phyloP scores from a whole-genome alignment of 1,140 invertebrate genomes.

The Ceratitis capitata region DNA sequence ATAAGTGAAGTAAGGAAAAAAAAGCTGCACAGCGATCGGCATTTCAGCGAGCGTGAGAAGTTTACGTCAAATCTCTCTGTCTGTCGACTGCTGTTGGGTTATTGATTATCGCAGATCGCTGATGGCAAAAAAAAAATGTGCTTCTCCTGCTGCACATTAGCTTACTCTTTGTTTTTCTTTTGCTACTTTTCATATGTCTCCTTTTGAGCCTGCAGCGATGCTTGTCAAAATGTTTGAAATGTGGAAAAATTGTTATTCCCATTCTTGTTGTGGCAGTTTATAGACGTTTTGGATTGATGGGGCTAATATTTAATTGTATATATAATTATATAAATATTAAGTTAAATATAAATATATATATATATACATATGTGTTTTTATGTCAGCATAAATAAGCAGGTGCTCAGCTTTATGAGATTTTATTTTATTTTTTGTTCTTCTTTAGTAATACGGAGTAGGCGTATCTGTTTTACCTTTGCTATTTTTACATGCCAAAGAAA shows the following conservation, averaged over 20 bases:
- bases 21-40: background rate
- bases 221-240: constrained; percentile 28
- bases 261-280: background rate
- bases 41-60: constrained; percentile 25
- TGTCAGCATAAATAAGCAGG: no score
- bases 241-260: background rate
- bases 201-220: background rate
- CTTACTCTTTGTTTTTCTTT: background rate
- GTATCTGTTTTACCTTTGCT: background rate
- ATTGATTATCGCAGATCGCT: background rate
- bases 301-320: background rate
- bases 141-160: no score
- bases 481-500: background rate
- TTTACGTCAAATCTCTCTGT: background rate
- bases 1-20: background rate
- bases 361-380: no score
- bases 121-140: no score
- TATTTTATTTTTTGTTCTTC: background rate
- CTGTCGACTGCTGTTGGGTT: background rate
- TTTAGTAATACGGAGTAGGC: background rate
- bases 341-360: background rate
- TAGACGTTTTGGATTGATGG: background rate
- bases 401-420: no score
- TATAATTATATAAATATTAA: background rate
- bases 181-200: background rate